Percentiles rank a stretch among this genome's conserved stretches.
Evolutionary conservation across 2,797 vertebrate genomes (phyloP).

Genomic region (Enteromius afrohamiltoni): DNA sequence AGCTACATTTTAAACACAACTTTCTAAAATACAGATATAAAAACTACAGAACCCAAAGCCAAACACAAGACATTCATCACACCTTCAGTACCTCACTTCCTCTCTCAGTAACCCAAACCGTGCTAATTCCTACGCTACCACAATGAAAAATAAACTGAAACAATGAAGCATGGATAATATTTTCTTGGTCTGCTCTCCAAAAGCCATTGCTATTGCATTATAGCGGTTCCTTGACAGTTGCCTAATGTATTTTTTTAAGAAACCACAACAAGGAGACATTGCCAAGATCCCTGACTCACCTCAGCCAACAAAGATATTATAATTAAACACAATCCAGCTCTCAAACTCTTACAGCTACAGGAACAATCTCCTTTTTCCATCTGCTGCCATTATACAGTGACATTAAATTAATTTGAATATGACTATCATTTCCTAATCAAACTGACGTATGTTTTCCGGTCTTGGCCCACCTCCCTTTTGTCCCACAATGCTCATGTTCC

Average conservation of each 20-base stretch:
- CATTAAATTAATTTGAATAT: constrained; percentile 19
- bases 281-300: neutral
- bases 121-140: constrained; percentile 7
- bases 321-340: neutral
- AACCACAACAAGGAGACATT: neutral
- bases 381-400: constrained; percentile 22
- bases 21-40: neutral
- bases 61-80: constrained; percentile 1
- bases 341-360: neutral
- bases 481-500: constrained; percentile 46
- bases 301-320: neutral
- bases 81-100: constrained; percentile 2
- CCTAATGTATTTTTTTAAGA: constrained; percentile 10
- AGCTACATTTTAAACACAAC: neutral
- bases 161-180: neutral
- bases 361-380: constrained; percentile 19
- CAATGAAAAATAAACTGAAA: constrained; percentile 16
- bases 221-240: neutral
- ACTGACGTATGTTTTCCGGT: constrained; percentile 34
- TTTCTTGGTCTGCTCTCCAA: constrained; percentile 1
- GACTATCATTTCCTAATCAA: constrained; percentile 44
- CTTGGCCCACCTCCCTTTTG: constrained; percentile 24
- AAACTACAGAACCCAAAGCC: neutral
- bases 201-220: neutral
- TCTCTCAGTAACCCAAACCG: constrained; percentile 5